Evolutionary conservation across 2,113 vertebrate genomes (phyloP), one percentile per base, ranked within the genome.

Genomic region (Cyphomyrus discorhynchus): DNA sequence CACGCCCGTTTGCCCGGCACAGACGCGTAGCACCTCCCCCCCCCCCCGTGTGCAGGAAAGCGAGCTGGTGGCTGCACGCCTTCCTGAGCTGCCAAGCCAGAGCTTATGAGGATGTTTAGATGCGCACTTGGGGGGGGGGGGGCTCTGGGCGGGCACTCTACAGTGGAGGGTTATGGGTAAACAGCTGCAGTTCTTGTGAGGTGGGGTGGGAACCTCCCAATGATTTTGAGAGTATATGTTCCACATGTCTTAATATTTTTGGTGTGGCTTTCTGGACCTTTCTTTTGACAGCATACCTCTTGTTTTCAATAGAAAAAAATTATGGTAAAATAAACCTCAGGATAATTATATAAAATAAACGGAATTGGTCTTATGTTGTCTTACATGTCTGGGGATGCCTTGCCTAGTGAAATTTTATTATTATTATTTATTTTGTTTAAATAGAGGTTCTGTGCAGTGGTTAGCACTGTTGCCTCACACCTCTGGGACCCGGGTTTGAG

Each of bases 11-110:
- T 89, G 94, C 31, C 27, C 90, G 89, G 83, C 88, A 89, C 93
- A 90, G 93, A 90, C 2, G 90, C 92, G 89, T 84, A 88, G 89
- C 92, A 86, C 89, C 93, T 92, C 91, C 93, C 0, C 90, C 90
- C 90, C 91, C 91, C 90, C 90, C 53, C 47, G 6, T 92, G 88
- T 87, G 93, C 86, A 80, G 5, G 52, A 82, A 89, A 62, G 86
- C 3, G 5, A 52, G 92, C 91, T 92, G 89, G 89, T 90, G 91
- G 92, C 92, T n/a, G 11, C 89, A 90, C 89, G 92, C 86, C 87
- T 87, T 84, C 66, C 13, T 80, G 89, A 92, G 86, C 91, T 90
- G 3, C n/a, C 15, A 27, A 87, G 49, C 80, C 52, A n/a, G 27
- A 0, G 91, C 85, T 90, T 86, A 47, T 3, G 87, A 77, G 86